Conservation (phyloP, 2,113 vertebrate genomes). For the Phrynocephalus versicolor region DNA sequence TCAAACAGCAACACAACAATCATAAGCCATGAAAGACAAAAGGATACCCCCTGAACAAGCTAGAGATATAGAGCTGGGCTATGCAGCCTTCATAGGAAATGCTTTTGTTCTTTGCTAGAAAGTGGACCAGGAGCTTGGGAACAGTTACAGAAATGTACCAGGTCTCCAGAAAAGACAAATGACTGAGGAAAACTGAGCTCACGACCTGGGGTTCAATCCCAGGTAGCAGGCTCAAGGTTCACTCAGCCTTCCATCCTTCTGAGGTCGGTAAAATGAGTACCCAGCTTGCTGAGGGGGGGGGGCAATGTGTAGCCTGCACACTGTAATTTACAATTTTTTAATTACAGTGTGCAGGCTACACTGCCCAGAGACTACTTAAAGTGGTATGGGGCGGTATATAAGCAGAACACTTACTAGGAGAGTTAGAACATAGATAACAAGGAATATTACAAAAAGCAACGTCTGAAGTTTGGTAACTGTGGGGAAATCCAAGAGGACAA, state of each 20-base stretch:
- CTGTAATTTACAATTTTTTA: no score
- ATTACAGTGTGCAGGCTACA: no score
- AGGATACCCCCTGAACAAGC: constrained; percentile 52
- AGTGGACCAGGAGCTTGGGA: constrained; percentile 41
- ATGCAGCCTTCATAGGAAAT: constrained; percentile 45
- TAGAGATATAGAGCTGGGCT: constrained; percentile 39
- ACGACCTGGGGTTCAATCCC: no score
- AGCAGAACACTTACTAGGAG: no score
- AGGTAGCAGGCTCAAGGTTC: no score
- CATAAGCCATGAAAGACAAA: constrained; percentile 59
- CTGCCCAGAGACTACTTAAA: no score
- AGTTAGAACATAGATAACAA: constrained; percentile 43
- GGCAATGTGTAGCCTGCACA: no score
- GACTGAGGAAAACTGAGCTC: constrained; percentile 52
- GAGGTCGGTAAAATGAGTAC: no score
- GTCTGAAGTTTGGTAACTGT: constrained; percentile 34
- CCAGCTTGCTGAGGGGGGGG: no score
- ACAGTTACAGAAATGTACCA: constrained; percentile 58
- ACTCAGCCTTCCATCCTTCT: no score
- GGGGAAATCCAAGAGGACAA: constrained; percentile 45
- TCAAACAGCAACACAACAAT: constrained; percentile 56
- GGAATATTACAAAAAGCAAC: constrained; percentile 51
- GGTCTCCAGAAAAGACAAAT: constrained; percentile 43
- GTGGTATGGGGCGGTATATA: no score
- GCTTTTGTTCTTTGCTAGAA: not conserved